Percentiles rank a stretch among this genome's conserved stretches.
Evolutionary conservation across 1,140 invertebrate genomes (phyloP).

Genomic region (Calycopis cecrops): DNA sequence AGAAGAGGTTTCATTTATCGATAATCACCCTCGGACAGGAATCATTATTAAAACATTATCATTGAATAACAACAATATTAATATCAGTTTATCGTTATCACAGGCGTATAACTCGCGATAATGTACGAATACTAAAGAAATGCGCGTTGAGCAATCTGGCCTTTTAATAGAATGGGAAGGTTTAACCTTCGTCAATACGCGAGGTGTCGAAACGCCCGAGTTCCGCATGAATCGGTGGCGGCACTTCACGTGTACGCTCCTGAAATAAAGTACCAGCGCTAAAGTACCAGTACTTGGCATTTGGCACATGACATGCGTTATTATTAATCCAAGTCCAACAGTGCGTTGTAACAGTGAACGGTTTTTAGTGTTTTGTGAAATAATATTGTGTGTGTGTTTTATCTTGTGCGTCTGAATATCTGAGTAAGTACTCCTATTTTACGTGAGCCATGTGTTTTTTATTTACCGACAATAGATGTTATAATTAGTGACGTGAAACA

Average conservation of each 20-base stretch:
- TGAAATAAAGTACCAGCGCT: constrained; percentile 58
- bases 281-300: neutral
- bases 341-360: neutral
- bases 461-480: no score
- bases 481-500: no score
- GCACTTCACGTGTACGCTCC: constrained; percentile 49
- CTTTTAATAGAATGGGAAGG: constrained; percentile 26
- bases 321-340: constrained; percentile 2
- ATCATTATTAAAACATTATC: no score
- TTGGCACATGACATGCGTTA: constrained; percentile 4
- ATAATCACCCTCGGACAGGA: no score
- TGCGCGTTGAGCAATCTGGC: constrained; percentile 6
- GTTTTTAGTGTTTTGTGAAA: neutral
- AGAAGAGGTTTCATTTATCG: no score
- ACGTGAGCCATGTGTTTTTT: no score
- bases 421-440: no score
- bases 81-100: neutral
- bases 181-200: constrained; percentile 51
- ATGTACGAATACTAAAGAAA: neutral
- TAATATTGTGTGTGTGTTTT: neutral
- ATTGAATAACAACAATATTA: neutral
- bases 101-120: neutral
- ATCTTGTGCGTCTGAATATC: no score
- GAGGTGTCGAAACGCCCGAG: constrained; percentile 48
- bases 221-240: constrained; percentile 57